Percentiles rank a stretch among this genome's conserved stretches.
These are phyloP conservation scores for Elymnias hypermnestra DNA, from an alignment of 1,140 invertebrate species.

Conservation along the genomic window DNA sequence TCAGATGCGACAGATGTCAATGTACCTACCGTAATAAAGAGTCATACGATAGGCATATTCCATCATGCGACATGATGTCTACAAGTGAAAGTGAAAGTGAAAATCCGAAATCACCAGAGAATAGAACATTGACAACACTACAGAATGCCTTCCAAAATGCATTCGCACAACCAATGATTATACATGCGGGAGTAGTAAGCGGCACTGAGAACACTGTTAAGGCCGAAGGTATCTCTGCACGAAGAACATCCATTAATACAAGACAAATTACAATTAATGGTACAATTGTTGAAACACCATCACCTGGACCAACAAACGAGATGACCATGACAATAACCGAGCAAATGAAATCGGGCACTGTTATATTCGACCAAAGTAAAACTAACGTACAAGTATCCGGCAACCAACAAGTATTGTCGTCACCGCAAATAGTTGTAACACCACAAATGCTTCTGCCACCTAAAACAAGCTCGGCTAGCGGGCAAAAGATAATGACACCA, in stretches of 20 bases:
- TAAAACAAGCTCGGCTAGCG: conserved; percentile 58
- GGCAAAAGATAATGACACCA: conserved; percentile 59
- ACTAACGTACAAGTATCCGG: conserved; percentile 62
- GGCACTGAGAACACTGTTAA: conserved; percentile 65
- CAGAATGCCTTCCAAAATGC: conserved; percentile 71
- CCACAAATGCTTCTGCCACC: conserved; percentile 68
- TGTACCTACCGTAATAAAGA: conserved; percentile 92
- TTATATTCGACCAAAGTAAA: conserved; percentile 67
- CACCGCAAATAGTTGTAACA: conserved; percentile 71
- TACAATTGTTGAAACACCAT: conserved; percentile 73
- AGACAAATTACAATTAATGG: conserved; percentile 75
- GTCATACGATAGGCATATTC: conserved; percentile 89
- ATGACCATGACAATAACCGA: conserved; percentile 72
- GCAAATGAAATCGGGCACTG: conserved; percentile 68
- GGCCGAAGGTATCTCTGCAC: conserved; percentile 63
- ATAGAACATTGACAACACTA: conserved; percentile 68
- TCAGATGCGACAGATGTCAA: conserved; percentile 91
- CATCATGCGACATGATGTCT: conserved; percentile 85
- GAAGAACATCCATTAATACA: conserved; percentile 72
- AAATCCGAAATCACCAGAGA: conserved; percentile 75
- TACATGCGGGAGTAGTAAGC: conserved; percentile 65
- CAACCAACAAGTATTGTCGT: conserved; percentile 66
- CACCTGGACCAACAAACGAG: conserved; percentile 68
- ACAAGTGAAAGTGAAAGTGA: conserved; percentile 86
- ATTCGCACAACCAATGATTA: conserved; percentile 71